These are phyloP conservation scores for Mesorhabditis belari DNA, from an alignment of 2,888 invertebrate species.

Conservation along the genomic window DNA sequence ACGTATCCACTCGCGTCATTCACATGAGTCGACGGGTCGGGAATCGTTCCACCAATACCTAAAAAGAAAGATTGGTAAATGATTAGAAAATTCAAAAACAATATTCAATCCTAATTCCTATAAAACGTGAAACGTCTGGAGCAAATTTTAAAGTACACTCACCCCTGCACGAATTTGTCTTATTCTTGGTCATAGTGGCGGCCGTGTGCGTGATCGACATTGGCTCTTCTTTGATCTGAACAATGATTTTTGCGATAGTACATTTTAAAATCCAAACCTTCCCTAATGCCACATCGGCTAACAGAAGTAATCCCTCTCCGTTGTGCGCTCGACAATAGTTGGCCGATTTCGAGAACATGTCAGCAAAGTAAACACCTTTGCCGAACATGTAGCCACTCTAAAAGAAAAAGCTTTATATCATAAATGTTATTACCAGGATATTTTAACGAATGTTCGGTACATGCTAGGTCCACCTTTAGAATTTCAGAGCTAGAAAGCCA, in stretches of 20 bases:
- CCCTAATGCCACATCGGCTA: conserved; percentile 85
- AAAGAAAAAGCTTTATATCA: conserved; percentile 1
- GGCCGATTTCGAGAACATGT: conserved; percentile 82
- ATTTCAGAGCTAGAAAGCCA: conserved; percentile 41
- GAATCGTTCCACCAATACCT: conserved; percentile 4
- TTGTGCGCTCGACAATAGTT: conserved; percentile 34
- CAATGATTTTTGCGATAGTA: too few relatives aligned
- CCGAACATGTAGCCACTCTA: conserved; percentile 79
- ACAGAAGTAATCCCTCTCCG: conserved; percentile 74
- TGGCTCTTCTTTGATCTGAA: neutral
- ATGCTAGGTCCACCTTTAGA: conserved; percentile 94
- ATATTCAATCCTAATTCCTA: too few relatives aligned
- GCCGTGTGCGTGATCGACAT: neutral
- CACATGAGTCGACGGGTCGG: neutral
- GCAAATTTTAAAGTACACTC: conserved; percentile 16
- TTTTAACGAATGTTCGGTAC: conserved; percentile 96
- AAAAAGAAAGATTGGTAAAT: neutral
- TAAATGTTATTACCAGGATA: conserved; percentile 62
- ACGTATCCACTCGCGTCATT: conserved; percentile 4
- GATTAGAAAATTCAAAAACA: too few relatives aligned
- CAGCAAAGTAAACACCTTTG: conserved; percentile 90
- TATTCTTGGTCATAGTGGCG: neutral
- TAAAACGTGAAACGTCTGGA: too few relatives aligned
- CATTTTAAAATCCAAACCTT: conserved; percentile 64
- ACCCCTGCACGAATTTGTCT: conserved; percentile 54